Percentiles rank a stretch among this genome's conserved stretches.
Evolutionary conservation across 2,113 vertebrate species (phyloP).

Genomic region (Jacana jacana): DNA sequence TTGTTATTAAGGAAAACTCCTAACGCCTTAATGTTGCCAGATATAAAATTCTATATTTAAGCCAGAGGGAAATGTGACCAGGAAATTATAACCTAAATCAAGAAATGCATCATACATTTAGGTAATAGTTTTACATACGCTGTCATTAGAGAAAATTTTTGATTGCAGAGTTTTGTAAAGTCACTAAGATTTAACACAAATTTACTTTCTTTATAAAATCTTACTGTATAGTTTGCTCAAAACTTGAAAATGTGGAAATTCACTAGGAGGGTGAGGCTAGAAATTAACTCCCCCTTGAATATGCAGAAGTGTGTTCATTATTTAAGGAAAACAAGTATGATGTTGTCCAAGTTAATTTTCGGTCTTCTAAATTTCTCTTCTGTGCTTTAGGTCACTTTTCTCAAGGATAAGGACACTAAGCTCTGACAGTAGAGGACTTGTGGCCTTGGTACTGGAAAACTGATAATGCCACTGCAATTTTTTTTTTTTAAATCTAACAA

Average conservation of each 20-base stretch:
- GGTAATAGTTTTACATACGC: neutral
- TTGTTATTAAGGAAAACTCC: neutral
- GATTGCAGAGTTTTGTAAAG: neutral
- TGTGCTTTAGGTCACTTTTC: neutral
- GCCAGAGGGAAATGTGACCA: neutral
- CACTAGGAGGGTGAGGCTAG: neutral
- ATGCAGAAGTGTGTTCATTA: neutral
- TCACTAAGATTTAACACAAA: neutral
- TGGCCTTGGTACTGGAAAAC: neutral
- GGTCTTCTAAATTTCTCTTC: neutral
- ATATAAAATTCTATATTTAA: neutral
- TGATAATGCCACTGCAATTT: neutral
- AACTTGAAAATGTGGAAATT: neutral
- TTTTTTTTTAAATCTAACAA: neutral
- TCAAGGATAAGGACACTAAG: neutral
- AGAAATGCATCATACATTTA: neutral
- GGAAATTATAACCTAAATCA: neutral
- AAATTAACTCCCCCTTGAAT: neutral
- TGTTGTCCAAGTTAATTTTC: neutral
- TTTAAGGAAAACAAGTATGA: neutral
- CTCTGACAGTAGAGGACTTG: neutral
- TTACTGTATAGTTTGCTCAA: neutral
- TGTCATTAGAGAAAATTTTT: neutral
- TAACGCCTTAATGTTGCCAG: neutral
- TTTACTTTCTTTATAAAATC: neutral